Base-by-base conservation (phyloP, 1,140 invertebrate genomes). In the Nasonia giraulti region DNA sequence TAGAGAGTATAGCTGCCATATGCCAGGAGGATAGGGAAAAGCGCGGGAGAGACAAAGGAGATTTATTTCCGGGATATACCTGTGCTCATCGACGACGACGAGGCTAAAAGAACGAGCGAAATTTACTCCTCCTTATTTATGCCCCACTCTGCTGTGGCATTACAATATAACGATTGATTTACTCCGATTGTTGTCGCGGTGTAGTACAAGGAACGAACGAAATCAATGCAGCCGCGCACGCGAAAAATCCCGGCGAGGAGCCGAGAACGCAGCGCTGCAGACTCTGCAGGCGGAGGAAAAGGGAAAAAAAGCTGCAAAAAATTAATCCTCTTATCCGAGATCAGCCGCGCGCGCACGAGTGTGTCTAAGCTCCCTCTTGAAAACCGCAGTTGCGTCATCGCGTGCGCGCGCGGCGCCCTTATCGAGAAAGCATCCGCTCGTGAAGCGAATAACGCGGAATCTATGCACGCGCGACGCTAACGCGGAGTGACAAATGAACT, bases 401-500 rank as follows among this genome's bases (percentile, higher is more conserved):
- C 50, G 55, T 76, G 69, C 17, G 2, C 14, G 47, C 47, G 10
- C 20, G 33, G 17, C 14, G 55, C 20, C 55, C 55, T 62, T 62
- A 62, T 62, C 55, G 20, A 84, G 79, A 73, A 84, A 73, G n/a
- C 82, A 79, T 55, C 44, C 23, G 17, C 17, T 79, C 76, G 69
- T 84, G 31, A 83, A 40, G 62, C 14, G n/a, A 62, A 17, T n/a
- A 17, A 62, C 7, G 17, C 40, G 20, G 33, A 75, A 23, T 62
- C 55, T 62, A 62, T n/a, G 55, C 20, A 0, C 27, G 27, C 27
- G 27, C 27, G 27, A 14, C 8, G 33, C 27, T 71, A 83, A 84
- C 76, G 10, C 76, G 37, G 66, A 77, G 37, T 69, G 84, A 81
- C 84, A 85, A 85, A 85, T 81, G 84, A 85, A 81, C 40, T 77